phyloP scores from a whole-genome alignment of 2,888 invertebrate species.

The Drosophila affinis region DNA sequence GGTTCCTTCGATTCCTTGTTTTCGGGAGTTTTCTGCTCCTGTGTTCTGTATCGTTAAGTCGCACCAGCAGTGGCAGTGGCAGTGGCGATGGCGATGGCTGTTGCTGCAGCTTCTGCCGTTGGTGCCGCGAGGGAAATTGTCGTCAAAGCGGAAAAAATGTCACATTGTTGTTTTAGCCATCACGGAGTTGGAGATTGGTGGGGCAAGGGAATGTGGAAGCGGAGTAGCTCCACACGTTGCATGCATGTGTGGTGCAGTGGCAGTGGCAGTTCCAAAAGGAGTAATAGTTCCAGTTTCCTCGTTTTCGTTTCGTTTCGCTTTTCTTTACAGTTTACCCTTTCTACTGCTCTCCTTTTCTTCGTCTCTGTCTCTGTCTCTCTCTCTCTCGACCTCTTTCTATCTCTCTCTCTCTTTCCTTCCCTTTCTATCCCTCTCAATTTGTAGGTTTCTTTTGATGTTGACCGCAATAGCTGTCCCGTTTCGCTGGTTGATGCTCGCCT shows the following conservation, averaged over 20 bases:
- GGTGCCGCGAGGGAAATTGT: slow-evolving; percentile 74
- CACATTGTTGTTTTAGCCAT: slow-evolving; percentile 72
- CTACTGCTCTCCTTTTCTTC: neutral
- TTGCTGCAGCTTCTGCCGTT: slow-evolving; percentile 57
- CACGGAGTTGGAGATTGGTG: slow-evolving; percentile 18
- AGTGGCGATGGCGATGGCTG: slow-evolving; percentile 17
- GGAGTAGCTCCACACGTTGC: slow-evolving; percentile 23
- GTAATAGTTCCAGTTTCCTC: slow-evolving; percentile 64
- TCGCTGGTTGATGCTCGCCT: slow-evolving; percentile 40
- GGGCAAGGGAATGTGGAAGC: neutral
- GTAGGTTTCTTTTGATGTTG: slow-evolving; percentile 66
- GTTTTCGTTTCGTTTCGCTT: slow-evolving; percentile 36
- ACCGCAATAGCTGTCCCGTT: slow-evolving; percentile 63
- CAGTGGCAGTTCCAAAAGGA: slow-evolving; percentile 7
- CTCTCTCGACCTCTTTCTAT: slow-evolving; percentile 2
- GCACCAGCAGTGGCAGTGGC: slow-evolving; percentile 46
- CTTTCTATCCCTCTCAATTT: slow-evolving; percentile 12
- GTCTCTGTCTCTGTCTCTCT: slow-evolving; percentile 2
- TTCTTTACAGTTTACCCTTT: slow-evolving; percentile 20
- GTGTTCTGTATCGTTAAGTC: slow-evolving; percentile 62
- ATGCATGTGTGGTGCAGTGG: slow-evolving; percentile 28
- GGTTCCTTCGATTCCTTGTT: neutral
- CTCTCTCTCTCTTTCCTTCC: slow-evolving; percentile 17
- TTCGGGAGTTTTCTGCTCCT: slow-evolving; percentile 31
- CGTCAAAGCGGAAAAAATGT: slow-evolving; percentile 74